These are phyloP conservation scores for Drosophila biarmipes DNA, from an alignment of 1,140 invertebrate species.

Conservation along the genomic window DNA sequence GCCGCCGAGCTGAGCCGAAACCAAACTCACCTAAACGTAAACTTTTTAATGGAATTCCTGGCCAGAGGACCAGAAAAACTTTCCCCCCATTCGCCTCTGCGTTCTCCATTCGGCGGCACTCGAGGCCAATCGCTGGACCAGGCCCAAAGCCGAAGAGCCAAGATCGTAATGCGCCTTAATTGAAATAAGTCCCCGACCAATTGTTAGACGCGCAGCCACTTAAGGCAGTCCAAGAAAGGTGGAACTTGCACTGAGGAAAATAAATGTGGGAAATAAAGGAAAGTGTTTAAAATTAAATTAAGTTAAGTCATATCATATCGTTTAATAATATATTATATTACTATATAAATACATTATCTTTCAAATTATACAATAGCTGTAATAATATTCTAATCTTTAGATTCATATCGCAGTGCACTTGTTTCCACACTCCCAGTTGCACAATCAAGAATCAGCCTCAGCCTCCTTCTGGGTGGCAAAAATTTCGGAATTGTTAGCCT, in stretches of 20 bases:
- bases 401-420: slow-evolving; percentile 12
- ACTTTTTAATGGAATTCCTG: slow-evolving; percentile 76
- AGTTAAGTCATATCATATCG: too few relatives aligned
- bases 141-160: slow-evolving; percentile 28
- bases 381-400: neutral
- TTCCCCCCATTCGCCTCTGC: slow-evolving; percentile 28
- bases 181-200: slow-evolving; percentile 83
- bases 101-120: neutral
- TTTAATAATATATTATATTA: too few relatives aligned
- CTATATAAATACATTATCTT: too few relatives aligned
- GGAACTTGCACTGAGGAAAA: slow-evolving; percentile 7
- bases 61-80: slow-evolving; percentile 71
- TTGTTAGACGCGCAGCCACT: slow-evolving; percentile 71
- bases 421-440: slow-evolving; percentile 65
- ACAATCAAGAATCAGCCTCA: slow-evolving; percentile 77
- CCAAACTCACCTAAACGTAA: slow-evolving; percentile 43
- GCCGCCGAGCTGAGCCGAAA: slow-evolving; percentile 5
- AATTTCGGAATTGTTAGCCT: slow-evolving; percentile 77
- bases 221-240: slow-evolving; percentile 59
- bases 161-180: slow-evolving; percentile 82
- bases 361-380: too few relatives aligned
- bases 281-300: too few relatives aligned
- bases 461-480: slow-evolving; percentile 63
- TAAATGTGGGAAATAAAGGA: neutral
- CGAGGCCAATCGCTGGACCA: slow-evolving; percentile 61